Base-by-base conservation (phyloP, 2,113 vertebrate species). In the Mormyrus iriodes region DNA sequence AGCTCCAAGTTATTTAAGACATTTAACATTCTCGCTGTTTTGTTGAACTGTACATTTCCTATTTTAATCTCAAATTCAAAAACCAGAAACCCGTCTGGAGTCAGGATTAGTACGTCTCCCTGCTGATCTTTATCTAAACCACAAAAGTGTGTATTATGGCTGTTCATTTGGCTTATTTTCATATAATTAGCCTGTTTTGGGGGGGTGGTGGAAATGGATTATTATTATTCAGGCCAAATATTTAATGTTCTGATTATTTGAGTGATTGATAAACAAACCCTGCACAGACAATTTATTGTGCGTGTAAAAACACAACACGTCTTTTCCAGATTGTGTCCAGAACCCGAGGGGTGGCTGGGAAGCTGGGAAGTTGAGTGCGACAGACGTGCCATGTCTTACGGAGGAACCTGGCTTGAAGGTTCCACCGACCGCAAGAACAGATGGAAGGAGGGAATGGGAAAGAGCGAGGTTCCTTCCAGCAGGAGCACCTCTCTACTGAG, bases 231-330 rank as follows among this genome's bases (percentile, higher is more conserved):
- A 31, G 91, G 88, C 94, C 94, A 96, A 96, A 95, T 96, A 96
- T 96, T 95, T 95, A 95, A 95, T 93, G 93, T 96, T 96, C 94
- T 94, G 94, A 95, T 95, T 96, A 95, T 96, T 95, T 91, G 91
- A 93, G 90, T n/a, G 51, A 87, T 91, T 21, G n/a, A 94, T 95
- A 96, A 96, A 95, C 95, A 96, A 95, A 95, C 92, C 92, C 88
- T 93, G 96, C 94, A 95, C 91, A 91, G 93, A 92, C 92, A 86
- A 93, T 94, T 95, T 93, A 94, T 93, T 84, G 89, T 73, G 24
- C 92, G 88, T 94, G 95, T 95, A 95, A 95, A 95, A 96, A 95
- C 94, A 96, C 86, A 44, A 90, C 89, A 92, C 90, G 90, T 46
- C 92, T 94, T 96, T 96, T 95, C 95, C 95, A 95, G 95, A 95